Evolutionary conservation across 2,888 invertebrate species (phyloP), one percentile per base, ranked within the genome.

Genomic region (Leuctra nigra): DNA sequence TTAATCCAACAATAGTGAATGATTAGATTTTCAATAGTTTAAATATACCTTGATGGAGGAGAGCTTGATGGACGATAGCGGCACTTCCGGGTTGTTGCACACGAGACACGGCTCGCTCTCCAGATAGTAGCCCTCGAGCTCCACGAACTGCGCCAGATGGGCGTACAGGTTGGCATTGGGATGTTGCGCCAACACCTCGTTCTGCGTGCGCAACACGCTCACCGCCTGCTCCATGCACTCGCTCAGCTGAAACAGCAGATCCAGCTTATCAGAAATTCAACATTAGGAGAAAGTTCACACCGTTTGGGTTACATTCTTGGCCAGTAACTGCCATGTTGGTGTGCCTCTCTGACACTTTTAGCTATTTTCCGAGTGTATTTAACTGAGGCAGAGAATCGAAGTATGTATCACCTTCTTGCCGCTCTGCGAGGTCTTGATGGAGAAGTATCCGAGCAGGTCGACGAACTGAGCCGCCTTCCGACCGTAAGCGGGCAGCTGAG

Each of bases 41-140:
- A n/a, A n/a, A n/a, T n/a, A n/a, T 62, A 87, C 87, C 77, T 96
- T 95, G 59, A 97, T 90, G 0, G 94, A 87, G 0, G 93, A 91
- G 55, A 97, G 74, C 71, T 97, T 97, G 63, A 94, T 91, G 55
- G 87, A 90, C 0, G 88, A 79, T 79, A 92, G 87, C 0, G 95
- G 86, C 16, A 95, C 89, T 73, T 98, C 97, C 0, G 96, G 96
- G 75, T 96, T 96, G 74, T 97, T 97, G 73, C 98, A 98, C 0
- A 97, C 96, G 56, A 97, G 81, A 67, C 98, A 99, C 0, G 98
- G 98, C 69, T 97, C 96, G 20, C 93, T 92, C 75, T 98, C 97
- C 60, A 98, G 75, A 71, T 92, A 98, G 73, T 91, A 96, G 0
- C 97, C 97, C 69, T 96, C 96, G 46, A 96, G 81, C 68, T 97